Evolutionary conservation across 1,140 invertebrate species (phyloP), one percentile per base, ranked within the genome.

Genomic region (Cydia pomonella): DNA sequence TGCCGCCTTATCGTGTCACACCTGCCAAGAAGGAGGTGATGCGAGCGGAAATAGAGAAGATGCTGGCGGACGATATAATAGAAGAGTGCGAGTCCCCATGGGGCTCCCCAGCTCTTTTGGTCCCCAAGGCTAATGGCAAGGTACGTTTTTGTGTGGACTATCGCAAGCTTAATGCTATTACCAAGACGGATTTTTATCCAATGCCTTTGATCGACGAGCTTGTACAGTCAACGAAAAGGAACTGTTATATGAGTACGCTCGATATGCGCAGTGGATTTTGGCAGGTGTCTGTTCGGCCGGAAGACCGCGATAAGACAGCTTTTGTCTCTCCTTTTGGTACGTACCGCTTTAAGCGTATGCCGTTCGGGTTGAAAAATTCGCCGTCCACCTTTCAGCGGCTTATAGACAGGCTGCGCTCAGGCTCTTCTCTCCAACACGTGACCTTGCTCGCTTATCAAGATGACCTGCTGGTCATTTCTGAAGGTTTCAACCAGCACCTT

Each of bases 121-220:
- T 94, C 0, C 82, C 79, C 0, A 95, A 95, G 73, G 69, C 74
- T 23, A 75, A 87, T 76, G 82, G 82, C 44, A 64, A 25, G 27
- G 44, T 66, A 13, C 29, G 88, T 18, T 77, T 90, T 38, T 91
- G 86, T 77, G 80, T 89, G 7, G 88, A 92, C 74, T 87, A 87
- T 71, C 44, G 86, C 76, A 91, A 93, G 38, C 69, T 91, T 7
- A 93, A 91, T 75, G 71, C 80, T 2, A 73, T 85, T 0, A 91
- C 88, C 5, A 74, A 76, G 4, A 73, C 79, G 16, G 86, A 88
- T 50, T 44, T 41, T 1, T 95, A 93, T 82, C 94, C 94, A 0
- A 76, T 95, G 6, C 94, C 94, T 1, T 80, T 87, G 7, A 94
- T 95, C 5, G 89, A 93, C 33, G 89, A 94, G 10, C 79, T 87